Base-by-base conservation (phyloP, 2,113 vertebrate genomes). In the Furnarius figulus region DNA sequence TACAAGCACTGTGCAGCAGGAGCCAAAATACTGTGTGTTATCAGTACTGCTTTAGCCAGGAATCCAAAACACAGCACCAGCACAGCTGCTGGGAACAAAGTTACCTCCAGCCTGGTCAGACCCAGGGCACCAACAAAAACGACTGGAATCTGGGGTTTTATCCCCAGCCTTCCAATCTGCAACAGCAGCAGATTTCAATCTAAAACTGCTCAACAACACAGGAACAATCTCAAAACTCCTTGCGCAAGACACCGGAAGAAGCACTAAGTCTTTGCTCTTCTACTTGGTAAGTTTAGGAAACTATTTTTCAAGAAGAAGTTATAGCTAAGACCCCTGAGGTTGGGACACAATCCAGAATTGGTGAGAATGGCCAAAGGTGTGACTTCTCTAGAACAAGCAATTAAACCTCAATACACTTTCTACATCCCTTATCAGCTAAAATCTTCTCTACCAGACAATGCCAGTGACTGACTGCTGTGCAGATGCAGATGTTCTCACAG, bases 191-290 rank as follows among this genome's bases (percentile, higher is more conserved):
- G 61, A 53, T 53, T 59, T 65, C 31, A 65, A 33, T 71, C 52
- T 65, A 47, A 59, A 75, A n/a, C 44, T 68, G 53, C 65, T 58
- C 4, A 11, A 52, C 52, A 77, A 37, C 42, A 68, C n/a, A 58
- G 44, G 40, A 56, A n/a, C n/a, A 46, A 63, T 49, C n/a, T 74
- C 21, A 0, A 21, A 58, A 37, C 39, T 53, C 35, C 49, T 49
- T 39, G 27, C 1, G 0, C 18, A n/a, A 87, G 67, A 53, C n/a
- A 56, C 14, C 1, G 0, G 25, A 85, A 52, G 22, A 53, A 90
- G n/a, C 10, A n/a, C 23, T 7, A 33, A 25, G 22, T 30, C 55
- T 61, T 52, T 25, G 40, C 19, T 52, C 39, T 40, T 52, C 16
- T 28, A 37, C 59, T 75, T 78, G 28, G 33, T 42, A 62, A 73